Conservation (phyloP, 2,113 vertebrate species). For the Istiophorus platypterus region DNA sequence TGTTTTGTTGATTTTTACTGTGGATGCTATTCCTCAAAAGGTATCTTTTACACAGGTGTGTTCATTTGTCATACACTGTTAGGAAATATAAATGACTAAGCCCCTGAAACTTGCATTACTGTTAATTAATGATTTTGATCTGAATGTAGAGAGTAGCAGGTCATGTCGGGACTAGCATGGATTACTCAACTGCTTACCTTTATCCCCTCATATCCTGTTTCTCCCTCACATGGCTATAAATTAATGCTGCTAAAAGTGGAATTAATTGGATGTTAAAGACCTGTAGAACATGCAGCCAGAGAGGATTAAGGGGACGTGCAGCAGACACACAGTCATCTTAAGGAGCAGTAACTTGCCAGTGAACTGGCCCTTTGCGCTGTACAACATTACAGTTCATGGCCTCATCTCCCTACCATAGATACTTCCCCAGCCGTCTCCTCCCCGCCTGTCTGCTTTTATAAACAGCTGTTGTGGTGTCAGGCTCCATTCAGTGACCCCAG, state of each 20-base stretch:
- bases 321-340: constrained; percentile 26
- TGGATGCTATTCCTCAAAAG: neutral
- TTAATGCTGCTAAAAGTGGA: constrained; percentile 11
- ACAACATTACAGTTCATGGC: constrained; percentile 57
- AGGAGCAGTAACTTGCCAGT: constrained; percentile 36
- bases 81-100: constrained; percentile 19
- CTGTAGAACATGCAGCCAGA: constrained; percentile 7
- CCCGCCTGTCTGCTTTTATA: constrained; percentile 75
- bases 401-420: constrained; percentile 43
- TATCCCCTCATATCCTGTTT: constrained; percentile 2
- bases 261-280: constrained; percentile 5
- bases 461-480: constrained; percentile 77
- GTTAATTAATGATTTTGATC: neutral
- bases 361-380: constrained; percentile 50
- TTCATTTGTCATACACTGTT: constrained; percentile 25
- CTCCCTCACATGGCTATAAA: constrained; percentile 28
- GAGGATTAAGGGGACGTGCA: constrained; percentile 8
- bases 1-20: constrained; percentile 1
- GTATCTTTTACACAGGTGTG: neutral
- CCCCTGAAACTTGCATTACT: neutral
- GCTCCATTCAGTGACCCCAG: constrained; percentile 74
- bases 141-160: constrained; percentile 4
- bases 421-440: constrained; percentile 53
- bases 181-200: constrained; percentile 36
- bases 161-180: constrained; percentile 14